phyloP scores from a whole-genome alignment of 37 sponge, comb jelly and placozoan genomes.

The Tethya wilhelma region DNA sequence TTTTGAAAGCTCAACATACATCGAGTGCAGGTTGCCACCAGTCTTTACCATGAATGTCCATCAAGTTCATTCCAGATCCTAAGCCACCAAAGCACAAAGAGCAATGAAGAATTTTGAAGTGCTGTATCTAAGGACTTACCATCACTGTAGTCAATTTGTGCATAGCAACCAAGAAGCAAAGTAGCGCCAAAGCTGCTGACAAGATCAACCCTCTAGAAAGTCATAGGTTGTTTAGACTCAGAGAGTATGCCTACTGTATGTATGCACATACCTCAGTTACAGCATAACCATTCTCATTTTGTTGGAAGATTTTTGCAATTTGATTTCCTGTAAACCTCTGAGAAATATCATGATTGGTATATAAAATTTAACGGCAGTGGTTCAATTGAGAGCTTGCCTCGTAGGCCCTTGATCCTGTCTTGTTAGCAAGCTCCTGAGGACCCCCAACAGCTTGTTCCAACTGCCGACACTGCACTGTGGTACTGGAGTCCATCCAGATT shows the following conservation, averaged over 20 bases:
- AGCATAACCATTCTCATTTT: conserved; percentile 10
- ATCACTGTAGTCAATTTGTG: conserved; percentile 92
- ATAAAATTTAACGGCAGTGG: background rate
- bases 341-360: background rate
- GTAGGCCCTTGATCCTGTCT: conserved; percentile 93
- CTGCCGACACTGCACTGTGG: conserved; percentile 71
- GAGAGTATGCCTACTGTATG: too few species aligned
- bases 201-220: conserved; percentile 78
- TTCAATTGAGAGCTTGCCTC: conserved; percentile 39
- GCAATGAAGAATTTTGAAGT: background rate
- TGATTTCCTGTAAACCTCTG: conserved; percentile 93
- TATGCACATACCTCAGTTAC: conserved; percentile 71
- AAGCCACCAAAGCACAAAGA: background rate
- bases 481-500: conserved; percentile 97
- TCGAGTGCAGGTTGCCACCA: conserved; percentile 79
- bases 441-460: conserved; percentile 83
- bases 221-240: too few species aligned
- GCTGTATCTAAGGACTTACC: conserved; percentile 57
- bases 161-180: conserved; percentile 81
- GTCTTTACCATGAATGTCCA: conserved; percentile 78
- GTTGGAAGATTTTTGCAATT: conserved; percentile 79
- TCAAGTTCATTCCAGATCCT: conserved; percentile 98
- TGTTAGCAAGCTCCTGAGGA: conserved; percentile 66
- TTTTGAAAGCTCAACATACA: conserved; percentile 24
- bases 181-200: conserved; percentile 91